Conservation (phyloP, 2,888 invertebrate species). For the Drosophila antonietae region DNA sequence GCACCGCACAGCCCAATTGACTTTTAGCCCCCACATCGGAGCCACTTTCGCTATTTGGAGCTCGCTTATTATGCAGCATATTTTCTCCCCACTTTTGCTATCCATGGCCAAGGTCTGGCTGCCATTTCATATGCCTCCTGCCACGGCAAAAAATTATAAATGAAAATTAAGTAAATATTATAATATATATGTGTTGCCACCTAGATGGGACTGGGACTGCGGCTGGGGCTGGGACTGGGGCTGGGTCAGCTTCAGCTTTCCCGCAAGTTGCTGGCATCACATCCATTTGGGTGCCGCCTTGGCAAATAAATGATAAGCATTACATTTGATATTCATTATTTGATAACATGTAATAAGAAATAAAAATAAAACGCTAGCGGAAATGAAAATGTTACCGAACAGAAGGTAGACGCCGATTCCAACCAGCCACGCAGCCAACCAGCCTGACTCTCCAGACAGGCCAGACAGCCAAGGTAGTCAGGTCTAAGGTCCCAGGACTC, state of each 20-base stretch:
- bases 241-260: slow-evolving; percentile 15
- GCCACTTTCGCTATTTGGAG: slow-evolving; percentile 62
- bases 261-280: slow-evolving; percentile 19
- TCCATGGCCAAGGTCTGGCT: slow-evolving; percentile 59
- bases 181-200: slow-evolving; percentile 73
- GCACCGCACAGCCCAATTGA: slow-evolving; percentile 40
- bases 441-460: too few relatives aligned
- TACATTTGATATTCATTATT: slow-evolving; percentile 81
- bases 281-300: slow-evolving; percentile 55
- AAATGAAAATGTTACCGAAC: slow-evolving; percentile 66
- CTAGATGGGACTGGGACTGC: slow-evolving; percentile 36
- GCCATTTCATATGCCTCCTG: slow-evolving; percentile 68
- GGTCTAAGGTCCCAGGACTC: slow-evolving; percentile 36
- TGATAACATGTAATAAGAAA: slow-evolving; percentile 76
- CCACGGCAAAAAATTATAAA: slow-evolving; percentile 70
- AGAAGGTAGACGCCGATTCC: slow-evolving; percentile 24
- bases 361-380: slow-evolving; percentile 78
- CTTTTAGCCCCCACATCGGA: slow-evolving; percentile 40
- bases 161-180: slow-evolving; percentile 81
- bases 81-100: slow-evolving; percentile 34
- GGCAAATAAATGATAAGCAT: slow-evolving; percentile 81
- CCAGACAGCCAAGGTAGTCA: neutral
- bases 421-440: neutral
- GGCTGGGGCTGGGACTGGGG: neutral
- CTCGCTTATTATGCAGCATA: slow-evolving; percentile 73